phyloP scores from a whole-genome alignment of 1,140 invertebrate species.

The Drosophila tani region DNA sequence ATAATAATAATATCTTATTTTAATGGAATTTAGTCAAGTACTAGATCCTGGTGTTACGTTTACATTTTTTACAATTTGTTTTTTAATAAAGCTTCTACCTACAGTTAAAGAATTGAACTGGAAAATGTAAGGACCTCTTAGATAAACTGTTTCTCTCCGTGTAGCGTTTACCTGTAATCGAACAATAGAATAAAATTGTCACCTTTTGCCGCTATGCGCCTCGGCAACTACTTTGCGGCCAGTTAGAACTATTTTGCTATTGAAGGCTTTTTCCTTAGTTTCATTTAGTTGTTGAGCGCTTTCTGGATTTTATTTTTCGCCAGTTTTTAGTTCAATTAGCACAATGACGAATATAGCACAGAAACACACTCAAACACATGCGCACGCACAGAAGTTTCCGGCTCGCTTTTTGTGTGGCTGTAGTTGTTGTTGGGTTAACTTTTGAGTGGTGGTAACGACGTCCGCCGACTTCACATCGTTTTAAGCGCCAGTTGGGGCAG shows the following conservation, averaged over 20 bases:
- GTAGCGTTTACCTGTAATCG: constrained; percentile 58
- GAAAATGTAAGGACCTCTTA: not conserved
- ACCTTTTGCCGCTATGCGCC: constrained; percentile 59
- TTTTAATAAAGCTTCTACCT: too few relatives aligned
- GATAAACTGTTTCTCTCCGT: not conserved
- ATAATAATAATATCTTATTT: not conserved
- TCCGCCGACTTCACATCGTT: constrained; percentile 71
- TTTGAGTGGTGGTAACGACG: constrained; percentile 63
- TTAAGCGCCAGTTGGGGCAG: constrained; percentile 67
- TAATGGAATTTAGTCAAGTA: not conserved
- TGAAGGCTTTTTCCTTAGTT: constrained; percentile 76
- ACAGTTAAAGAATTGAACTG: too few relatives aligned
- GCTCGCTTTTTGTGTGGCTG: constrained; percentile 38
- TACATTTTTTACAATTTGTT: too few relatives aligned
- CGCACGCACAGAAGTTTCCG: constrained; percentile 30
- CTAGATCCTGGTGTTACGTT: too few relatives aligned
- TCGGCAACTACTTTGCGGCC: constrained; percentile 17
- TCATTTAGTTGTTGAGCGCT: constrained; percentile 53
- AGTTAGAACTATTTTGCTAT: constrained; percentile 47
- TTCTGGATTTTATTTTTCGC: constrained; percentile 36
- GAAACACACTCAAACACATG: constrained; percentile 16
- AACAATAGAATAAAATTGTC: constrained; percentile 72
- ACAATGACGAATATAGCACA: constrained; percentile 55
- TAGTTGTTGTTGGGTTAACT: constrained; percentile 53
- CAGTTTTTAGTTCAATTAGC: constrained; percentile 78